Conservation (phyloP, 2,888 invertebrate genomes). For the Melinaea marsaeus region DNA sequence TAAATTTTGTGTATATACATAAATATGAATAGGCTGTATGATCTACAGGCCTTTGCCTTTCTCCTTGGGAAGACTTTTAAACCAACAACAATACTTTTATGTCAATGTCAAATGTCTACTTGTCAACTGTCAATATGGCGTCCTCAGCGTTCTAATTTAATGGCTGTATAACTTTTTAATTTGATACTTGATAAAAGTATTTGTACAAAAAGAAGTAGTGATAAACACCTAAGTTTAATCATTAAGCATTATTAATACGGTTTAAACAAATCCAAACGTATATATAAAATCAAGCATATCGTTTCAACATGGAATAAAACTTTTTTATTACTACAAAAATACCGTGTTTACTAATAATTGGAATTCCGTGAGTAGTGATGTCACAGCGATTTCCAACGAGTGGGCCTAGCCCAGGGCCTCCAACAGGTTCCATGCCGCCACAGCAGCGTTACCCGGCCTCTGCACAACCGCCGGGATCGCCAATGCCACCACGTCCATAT, state of each 20-base stretch:
- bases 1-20: no score
- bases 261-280: background rate
- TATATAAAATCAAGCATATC: background rate
- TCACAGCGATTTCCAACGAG: slow-evolving; percentile 62
- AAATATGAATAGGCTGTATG: no score
- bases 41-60: no score
- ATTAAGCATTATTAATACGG: background rate
- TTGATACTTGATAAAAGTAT: no score
- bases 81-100: no score
- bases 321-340: background rate
- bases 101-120: no score
- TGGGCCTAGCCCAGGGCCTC: slow-evolving; percentile 50
- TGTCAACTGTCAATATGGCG: slow-evolving; percentile 8
- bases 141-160: slow-evolving; percentile 1
- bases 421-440: slow-evolving; percentile 73
- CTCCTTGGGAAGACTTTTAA: no score
- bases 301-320: background rate
- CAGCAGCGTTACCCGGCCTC: slow-evolving; percentile 62
- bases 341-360: background rate
- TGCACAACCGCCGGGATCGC: slow-evolving; percentile 80
- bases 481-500: slow-evolving; percentile 83
- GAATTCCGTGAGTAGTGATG: slow-evolving; percentile 39
- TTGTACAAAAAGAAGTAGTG: background rate
- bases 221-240: background rate
- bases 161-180: background rate